Percentiles rank a stretch among this genome's conserved stretches.
Evolutionary conservation across 2,888 invertebrate species (phyloP).

Genomic region (Busseola fusca): DNA sequence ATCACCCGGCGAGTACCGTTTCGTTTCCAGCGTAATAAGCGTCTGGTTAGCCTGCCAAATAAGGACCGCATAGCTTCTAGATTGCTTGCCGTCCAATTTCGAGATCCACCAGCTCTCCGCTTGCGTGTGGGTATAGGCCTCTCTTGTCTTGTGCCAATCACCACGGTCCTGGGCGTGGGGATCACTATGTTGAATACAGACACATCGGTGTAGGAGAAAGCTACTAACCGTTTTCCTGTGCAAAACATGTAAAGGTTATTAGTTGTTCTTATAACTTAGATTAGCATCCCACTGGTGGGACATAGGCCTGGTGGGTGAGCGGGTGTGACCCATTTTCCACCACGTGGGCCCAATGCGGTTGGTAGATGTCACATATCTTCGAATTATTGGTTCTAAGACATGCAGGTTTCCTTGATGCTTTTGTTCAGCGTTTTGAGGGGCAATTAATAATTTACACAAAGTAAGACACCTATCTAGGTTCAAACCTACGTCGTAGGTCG

Average conservation of each 20-base stretch:
- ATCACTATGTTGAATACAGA: not conserved
- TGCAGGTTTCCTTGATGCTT: not conserved
- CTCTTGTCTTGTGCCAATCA: not conserved
- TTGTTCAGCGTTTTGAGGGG: not conserved
- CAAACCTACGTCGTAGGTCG: not conserved
- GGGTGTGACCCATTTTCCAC: not conserved
- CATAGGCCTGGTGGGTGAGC: not conserved
- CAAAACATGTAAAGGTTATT: not conserved
- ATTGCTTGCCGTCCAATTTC: too few relatives aligned
- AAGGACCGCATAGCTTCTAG: not conserved
- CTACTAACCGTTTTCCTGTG: not conserved
- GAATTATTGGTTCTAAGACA: not conserved
- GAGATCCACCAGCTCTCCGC: not conserved
- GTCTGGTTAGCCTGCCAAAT: not conserved
- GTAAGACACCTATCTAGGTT: not conserved
- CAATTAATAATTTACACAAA: not conserved
- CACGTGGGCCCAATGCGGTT: not conserved
- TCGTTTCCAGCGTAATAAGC: not conserved
- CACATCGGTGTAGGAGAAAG: not conserved
- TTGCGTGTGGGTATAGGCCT: not conserved
- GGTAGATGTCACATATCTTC: not conserved
- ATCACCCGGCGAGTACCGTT: not conserved
- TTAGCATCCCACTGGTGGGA: not conserved
- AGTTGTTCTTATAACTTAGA: not conserved
- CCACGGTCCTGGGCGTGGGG: not conserved